A percentile compares a stretch with the other conserved stretches of the same genome.
Evolutionary conservation across 2,797 vertebrate species (phyloP).

Genomic region (Geotrypetes seraphini): DNA sequence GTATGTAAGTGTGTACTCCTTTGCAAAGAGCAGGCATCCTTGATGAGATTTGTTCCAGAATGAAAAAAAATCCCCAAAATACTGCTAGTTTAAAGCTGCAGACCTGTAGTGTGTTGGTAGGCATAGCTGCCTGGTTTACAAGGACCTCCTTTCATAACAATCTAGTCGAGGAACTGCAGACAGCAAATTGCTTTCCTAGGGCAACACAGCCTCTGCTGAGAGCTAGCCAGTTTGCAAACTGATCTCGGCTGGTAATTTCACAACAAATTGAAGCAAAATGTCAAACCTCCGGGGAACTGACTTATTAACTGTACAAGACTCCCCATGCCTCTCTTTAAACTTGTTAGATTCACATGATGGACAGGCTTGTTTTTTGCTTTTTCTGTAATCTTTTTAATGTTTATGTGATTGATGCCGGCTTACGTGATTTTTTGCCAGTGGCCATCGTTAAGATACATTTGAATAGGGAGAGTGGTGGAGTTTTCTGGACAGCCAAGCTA

Average conservation of each 20-base stretch:
- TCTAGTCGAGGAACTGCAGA: neutral
- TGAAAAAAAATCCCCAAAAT: too few species aligned
- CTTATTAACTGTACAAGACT: conserved; percentile 15
- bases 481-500: too few species aligned
- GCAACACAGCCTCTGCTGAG: conserved; percentile 5
- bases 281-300: conserved; percentile 25
- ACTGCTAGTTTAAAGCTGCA: too few species aligned
- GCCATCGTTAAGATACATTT: conserved; percentile 28
- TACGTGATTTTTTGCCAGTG: conserved; percentile 25
- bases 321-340: too few species aligned
- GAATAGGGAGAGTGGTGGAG: too few species aligned
- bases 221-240: conserved; percentile 15
- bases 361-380: conserved; percentile 14
- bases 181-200: neutral
- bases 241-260: conserved; percentile 30
- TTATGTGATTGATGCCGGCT: conserved; percentile 21
- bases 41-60: too few species aligned
- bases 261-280: conserved; percentile 44
- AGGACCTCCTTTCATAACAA: neutral
- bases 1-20: too few species aligned
- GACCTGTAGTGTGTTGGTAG: too few species aligned
- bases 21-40: too few species aligned
- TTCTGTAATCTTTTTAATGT: conserved; percentile 1
- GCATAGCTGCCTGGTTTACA: too few species aligned
- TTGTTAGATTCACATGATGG: conserved; percentile 13